Evolutionary conservation across 2,113 vertebrate genomes (phyloP), one percentile per base, ranked within the genome.

Genomic region (Pteronura brasiliensis): DNA sequence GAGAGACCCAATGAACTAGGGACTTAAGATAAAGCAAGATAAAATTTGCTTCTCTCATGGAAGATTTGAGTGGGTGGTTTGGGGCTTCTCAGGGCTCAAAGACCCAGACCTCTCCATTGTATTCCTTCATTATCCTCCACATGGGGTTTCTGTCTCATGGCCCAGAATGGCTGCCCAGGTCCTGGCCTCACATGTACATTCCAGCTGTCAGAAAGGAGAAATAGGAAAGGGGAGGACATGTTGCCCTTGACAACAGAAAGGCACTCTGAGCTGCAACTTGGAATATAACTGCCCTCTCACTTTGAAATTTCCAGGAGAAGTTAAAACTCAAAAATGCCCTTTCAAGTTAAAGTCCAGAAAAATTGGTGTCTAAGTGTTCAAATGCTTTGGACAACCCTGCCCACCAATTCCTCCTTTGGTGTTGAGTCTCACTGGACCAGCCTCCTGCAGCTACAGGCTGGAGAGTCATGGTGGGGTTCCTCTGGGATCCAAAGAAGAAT

Each of bases 391-490:
- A 52, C 44, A 14, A 3, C 2, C 61, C 36, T 3, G 12, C 17
- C n/a, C 49, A 2, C 9, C 23, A 18, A 2, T 27, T 29, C 25
- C 34, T 36, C 25, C 3, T 25, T 67, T 13, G 1, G 2, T 17
- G 25, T 12, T 0, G 13, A n/a, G 31, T 63, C 57, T 90, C 4
- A 36, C 3, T 25, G 8, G 74, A 52, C 74, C 14, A 14, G 42
- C 31, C 34, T 63, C 21, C 34, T 6, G 88, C 18, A 27, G 23
- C 14, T 79, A 0, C 17, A n/a, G 34, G 88, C 74, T 29, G 42
- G 29, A 25, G 7, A 1, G 34, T 20, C 23, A 15, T 1, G 12
- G 61, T 80, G 87, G 42, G 55, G 61, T 61, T 86, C 34, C 44
- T 67, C 13, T 49, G 88, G 76, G 44, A 15, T 52, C 34, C 61